Evolutionary conservation across 2,888 invertebrate genomes (phyloP), one percentile per base, ranked within the genome.

Genomic region (Hirtodrosophila histrioides): DNA sequence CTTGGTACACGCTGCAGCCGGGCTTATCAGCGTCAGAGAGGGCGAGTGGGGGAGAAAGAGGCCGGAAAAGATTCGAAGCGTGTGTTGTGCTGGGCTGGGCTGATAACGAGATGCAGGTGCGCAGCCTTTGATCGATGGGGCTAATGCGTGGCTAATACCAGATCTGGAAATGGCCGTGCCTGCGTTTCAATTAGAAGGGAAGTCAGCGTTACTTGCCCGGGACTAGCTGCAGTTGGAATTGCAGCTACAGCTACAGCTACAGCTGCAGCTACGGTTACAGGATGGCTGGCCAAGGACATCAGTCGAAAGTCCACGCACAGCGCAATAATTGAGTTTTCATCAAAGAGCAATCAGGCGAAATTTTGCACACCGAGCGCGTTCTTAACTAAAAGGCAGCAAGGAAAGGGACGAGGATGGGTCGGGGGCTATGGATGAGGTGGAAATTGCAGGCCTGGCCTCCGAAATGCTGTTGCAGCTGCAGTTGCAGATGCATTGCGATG

Each of bases 261-360:
- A 48, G 61, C 46, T 48, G 55, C 55, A 61, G 36, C 37, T 31
- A 31, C 31, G 37, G 40, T 46, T 49, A 45, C 56, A 9, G 31
- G 7, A 31, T 8, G 31, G 7, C 7, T 9, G 31, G 9, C 31
- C 31, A 31, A 50, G 62, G 62, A 49, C 49, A 49, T 29, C 27
- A 49, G 40, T 6, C 29, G 35, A 35, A 40, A 49, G 54, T 40
- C 33, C 71, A 72, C 78, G 68, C 73, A 70, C 63, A 56, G 61
- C 58, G 62, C 78, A 83, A 86, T 86, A 86, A 86, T 86, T 86
- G 84, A 86, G 88, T 86, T 86, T 86, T 86, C 86, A 86, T 88
- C 88, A 88, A 88, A 86, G 88, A 69, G 86, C 88, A 88, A 86
- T 86, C 86, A 86, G 85, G 78, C 75, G 84, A 88, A 74, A 84